Percentiles rank a stretch among this genome's conserved stretches.
Conservation (phyloP, 1,140 invertebrate species). For the Drosophila grimshawi region DNA sequence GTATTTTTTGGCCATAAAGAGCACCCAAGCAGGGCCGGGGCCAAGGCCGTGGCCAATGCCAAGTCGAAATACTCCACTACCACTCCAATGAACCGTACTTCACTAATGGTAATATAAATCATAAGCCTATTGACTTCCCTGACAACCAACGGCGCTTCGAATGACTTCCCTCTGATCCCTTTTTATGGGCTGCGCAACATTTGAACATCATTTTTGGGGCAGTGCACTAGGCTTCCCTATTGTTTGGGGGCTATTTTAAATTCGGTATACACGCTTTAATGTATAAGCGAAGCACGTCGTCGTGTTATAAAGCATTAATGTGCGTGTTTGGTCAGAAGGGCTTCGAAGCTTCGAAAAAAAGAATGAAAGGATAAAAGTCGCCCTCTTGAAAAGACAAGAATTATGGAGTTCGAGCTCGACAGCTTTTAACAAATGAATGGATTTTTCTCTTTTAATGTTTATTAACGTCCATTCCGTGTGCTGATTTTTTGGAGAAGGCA, state of each 20-base stretch:
- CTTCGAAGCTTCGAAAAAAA: constrained; percentile 26
- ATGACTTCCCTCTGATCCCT: constrained; percentile 71
- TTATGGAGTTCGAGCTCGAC: neutral
- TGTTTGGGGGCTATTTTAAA: constrained; percentile 51
- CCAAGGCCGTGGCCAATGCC: neutral
- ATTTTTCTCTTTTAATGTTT: constrained; percentile 2
- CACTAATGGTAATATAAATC: constrained; percentile 77
- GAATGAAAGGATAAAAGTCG: constrained; percentile 4
- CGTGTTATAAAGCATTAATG: constrained; percentile 55
- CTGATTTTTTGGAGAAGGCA: constrained; percentile 8
- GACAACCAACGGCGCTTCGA: constrained; percentile 41
- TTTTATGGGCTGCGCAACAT: constrained; percentile 74
- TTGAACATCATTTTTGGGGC: constrained; percentile 52
- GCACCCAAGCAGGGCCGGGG: constrained; percentile 1
- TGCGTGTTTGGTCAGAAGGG: constrained; percentile 53
- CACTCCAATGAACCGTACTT: constrained; percentile 60
- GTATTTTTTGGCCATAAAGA: constrained; percentile 25
- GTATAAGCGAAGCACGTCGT: constrained; percentile 58
- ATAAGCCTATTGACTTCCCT: constrained; percentile 75
- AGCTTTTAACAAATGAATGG: constrained; percentile 29
- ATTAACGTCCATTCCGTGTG: constrained; percentile 9
- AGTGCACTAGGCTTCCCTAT: neutral
- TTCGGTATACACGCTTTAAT: constrained; percentile 55
- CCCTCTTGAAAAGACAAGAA: neutral
- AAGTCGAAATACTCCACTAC: constrained; percentile 5